phyloP scores from a whole-genome alignment of 2,888 invertebrate genomes.

The Entomobrya multifasciata region DNA sequence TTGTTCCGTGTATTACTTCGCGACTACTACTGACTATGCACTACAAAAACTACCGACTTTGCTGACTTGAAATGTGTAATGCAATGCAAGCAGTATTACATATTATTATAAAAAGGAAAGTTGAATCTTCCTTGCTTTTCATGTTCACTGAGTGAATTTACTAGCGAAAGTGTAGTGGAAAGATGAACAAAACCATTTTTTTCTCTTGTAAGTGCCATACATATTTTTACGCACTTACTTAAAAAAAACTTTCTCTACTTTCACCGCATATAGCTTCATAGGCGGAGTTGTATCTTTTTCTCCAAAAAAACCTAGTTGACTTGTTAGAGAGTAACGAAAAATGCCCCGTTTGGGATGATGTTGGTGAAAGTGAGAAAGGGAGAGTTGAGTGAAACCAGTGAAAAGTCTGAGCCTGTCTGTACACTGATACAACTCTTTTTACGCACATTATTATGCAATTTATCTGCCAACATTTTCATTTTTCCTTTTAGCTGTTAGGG shows the following conservation, averaged over 20 bases:
- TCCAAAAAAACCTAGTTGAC: conserved; percentile 16
- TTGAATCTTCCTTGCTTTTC: background rate
- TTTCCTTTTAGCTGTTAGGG: background rate
- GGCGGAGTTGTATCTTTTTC: too few species aligned
- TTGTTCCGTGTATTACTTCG: background rate
- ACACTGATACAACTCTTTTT: conserved; percentile 72
- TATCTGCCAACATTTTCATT: conserved; percentile 58
- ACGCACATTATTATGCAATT: conserved; percentile 69
- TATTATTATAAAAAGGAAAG: background rate
- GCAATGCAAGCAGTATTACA: background rate
- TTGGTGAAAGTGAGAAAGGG: too few species aligned
- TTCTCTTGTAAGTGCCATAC: background rate
- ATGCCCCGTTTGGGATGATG: conserved; percentile 27
- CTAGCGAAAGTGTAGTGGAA: background rate
- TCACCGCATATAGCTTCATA: background rate
- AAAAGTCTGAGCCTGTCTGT: background rate
- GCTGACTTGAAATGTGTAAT: background rate
- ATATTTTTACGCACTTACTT: conserved; percentile 41
- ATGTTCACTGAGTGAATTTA: background rate
- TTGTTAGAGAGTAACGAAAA: background rate
- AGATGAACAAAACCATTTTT: background rate
- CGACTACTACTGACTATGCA: too few species aligned
- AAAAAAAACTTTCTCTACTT: conserved; percentile 22
- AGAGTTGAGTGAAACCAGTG: background rate
- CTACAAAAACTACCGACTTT: too few species aligned